These are phyloP conservation scores for Procavia capensis DNA, from an alignment of 2,113 vertebrate genomes.

Conservation along the genomic window DNA sequence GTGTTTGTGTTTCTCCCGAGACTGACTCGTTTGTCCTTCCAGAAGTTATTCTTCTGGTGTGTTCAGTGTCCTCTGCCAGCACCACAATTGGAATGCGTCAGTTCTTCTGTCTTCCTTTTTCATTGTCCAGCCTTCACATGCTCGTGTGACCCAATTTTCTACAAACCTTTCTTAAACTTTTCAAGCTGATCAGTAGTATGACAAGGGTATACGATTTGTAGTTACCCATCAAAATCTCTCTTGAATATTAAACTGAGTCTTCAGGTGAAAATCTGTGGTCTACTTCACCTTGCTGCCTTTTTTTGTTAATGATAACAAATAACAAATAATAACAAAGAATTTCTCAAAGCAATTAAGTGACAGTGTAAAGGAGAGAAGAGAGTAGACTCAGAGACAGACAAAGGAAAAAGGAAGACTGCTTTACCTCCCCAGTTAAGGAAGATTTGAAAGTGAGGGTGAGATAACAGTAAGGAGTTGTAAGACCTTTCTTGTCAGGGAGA, in stretches of 20 bases:
- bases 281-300: background rate
- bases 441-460: background rate
- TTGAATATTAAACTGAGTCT: background rate
- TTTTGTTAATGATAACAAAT: background rate
- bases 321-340: background rate
- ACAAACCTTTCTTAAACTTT: background rate
- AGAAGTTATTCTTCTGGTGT: too few species aligned
- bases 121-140: too few species aligned
- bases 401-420: background rate
- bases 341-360: background rate
- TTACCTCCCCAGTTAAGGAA: background rate
- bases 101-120: too few species aligned
- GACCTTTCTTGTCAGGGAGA: background rate
- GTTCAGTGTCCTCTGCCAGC: too few species aligned
- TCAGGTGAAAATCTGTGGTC: background rate
- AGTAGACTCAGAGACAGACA: background rate
- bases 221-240: background rate
- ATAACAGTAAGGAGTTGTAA: background rate
- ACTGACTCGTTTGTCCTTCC: too few species aligned
- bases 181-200: background rate
- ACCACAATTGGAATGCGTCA: too few species aligned
- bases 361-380: background rate
- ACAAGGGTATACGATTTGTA: background rate
- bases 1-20: too few species aligned
- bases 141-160: background rate